A percentile compares a stretch with the other conserved stretches of the same genome.
Evolutionary conservation across 2,113 vertebrate species (phyloP).

Genomic region (Anoplopoma fimbria): DNA sequence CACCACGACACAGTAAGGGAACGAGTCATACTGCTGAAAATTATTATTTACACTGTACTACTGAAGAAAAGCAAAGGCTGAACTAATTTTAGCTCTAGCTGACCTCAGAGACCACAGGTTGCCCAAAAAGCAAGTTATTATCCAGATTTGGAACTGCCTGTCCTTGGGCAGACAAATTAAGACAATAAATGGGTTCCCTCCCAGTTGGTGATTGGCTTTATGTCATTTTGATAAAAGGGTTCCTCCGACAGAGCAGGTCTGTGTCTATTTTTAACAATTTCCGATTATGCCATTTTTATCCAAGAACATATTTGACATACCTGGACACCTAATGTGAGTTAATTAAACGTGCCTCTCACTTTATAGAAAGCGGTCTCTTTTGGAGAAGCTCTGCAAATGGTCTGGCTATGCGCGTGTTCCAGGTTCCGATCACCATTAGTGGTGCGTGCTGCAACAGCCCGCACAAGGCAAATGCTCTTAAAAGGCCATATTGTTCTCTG

Average conservation of each 20-base stretch:
- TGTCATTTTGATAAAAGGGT: constrained; percentile 53
- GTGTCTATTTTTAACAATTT: constrained; percentile 32
- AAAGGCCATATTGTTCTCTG: constrained; percentile 28
- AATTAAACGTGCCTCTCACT: constrained; percentile 4
- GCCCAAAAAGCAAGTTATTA: constrained; percentile 46
- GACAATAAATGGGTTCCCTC: constrained; percentile 54
- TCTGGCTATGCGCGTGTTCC: not conserved
- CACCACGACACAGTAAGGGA: constrained; percentile 34
- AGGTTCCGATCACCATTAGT: constrained; percentile 33
- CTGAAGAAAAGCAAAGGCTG: constrained; percentile 48
- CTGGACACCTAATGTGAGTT: not conserved
- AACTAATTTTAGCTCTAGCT: constrained; percentile 59
- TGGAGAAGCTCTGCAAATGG: not conserved
- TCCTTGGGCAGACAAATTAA: constrained; percentile 52
- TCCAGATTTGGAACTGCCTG: constrained; percentile 59
- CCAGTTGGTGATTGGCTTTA: constrained; percentile 36
- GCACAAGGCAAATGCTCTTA: not conserved
- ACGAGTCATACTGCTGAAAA: constrained; percentile 43
- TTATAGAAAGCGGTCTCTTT: not conserved
- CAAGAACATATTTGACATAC: not conserved
- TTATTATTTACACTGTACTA: constrained; percentile 53
- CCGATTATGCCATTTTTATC: constrained; percentile 15
- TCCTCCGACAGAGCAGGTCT: constrained; percentile 4
- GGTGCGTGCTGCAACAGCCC: not conserved
- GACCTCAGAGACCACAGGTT: constrained; percentile 52